Conservation (phyloP, 64 coral and sea anemone species). For the Trachythela sp. region DNA sequence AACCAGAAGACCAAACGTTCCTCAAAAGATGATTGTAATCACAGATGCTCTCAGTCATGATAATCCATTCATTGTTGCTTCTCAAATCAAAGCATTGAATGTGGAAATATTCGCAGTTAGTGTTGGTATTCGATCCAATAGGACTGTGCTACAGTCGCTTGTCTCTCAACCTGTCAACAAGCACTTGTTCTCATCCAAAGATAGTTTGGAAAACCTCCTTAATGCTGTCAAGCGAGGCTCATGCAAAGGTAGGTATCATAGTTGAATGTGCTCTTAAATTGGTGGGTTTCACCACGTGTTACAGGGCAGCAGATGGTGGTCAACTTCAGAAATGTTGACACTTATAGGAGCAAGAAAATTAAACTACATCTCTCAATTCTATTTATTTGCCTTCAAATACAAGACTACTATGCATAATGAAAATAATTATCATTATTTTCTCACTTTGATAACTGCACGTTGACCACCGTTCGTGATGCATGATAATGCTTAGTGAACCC, state of each 20-base stretch:
- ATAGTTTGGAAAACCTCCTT: not conserved
- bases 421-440: too few species aligned
- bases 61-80: not conserved
- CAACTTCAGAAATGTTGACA: too few species aligned
- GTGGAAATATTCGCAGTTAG: not conserved
- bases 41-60: slow-evolving; percentile 9
- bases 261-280: too few species aligned
- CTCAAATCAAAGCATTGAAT: not conserved
- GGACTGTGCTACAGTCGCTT: not conserved
- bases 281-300: too few species aligned
- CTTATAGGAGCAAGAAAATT: too few species aligned
- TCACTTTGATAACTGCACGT: too few species aligned
- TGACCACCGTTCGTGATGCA: too few species aligned
- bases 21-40: not conserved
- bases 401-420: too few species aligned
- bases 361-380: too few species aligned
- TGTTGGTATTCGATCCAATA: not conserved
- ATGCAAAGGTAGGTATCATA: not conserved
- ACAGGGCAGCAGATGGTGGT: too few species aligned
- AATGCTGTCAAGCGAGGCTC: not conserved
- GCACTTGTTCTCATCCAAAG: not conserved
- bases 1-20: not conserved
- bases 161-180: not conserved
- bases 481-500: too few species aligned
- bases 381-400: too few species aligned